Evolutionary conservation across 2,113 vertebrate genomes (phyloP).

Genomic region (Bubo blakistoni): DNA sequence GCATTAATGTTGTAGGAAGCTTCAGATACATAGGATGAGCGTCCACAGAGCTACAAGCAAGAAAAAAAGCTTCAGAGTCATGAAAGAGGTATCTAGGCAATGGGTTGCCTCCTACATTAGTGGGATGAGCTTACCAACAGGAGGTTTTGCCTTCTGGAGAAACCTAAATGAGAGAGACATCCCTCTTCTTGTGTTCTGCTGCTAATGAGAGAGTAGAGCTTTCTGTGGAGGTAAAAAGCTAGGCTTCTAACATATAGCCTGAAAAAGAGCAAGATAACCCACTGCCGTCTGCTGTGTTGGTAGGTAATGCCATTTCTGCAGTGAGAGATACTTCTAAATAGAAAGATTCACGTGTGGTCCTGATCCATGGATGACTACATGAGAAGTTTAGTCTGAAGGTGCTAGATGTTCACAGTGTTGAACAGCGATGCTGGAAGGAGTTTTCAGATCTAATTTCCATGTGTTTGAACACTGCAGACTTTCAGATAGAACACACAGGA

Average conservation of each 20-base stretch:
- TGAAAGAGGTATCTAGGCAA: not conserved
- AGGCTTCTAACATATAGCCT: not conserved
- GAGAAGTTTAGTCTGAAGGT: not conserved
- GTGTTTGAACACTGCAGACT: not conserved
- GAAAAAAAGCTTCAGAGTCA: not conserved
- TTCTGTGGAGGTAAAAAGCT: not conserved
- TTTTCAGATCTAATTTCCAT: not conserved
- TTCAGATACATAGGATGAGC: not conserved
- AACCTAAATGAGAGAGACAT: not conserved
- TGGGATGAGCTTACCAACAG: not conserved
- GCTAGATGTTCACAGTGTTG: not conserved
- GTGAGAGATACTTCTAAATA: not conserved
- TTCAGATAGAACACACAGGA: not conserved
- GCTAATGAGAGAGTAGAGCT: not conserved
- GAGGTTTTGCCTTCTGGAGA: not conserved
- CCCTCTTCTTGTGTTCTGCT: not conserved
- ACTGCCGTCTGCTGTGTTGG: not conserved
- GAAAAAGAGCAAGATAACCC: not conserved
- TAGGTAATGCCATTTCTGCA: not conserved
- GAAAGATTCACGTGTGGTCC: not conserved
- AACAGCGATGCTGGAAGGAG: not conserved
- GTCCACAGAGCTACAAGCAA: not conserved
- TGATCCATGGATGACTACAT: not conserved
- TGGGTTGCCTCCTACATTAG: not conserved
- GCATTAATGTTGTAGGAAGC: not conserved